Evolutionary conservation across 1,140 invertebrate species (phyloP), one percentile per base, ranked within the genome.

Genomic region (Choristoneura fumiferana): DNA sequence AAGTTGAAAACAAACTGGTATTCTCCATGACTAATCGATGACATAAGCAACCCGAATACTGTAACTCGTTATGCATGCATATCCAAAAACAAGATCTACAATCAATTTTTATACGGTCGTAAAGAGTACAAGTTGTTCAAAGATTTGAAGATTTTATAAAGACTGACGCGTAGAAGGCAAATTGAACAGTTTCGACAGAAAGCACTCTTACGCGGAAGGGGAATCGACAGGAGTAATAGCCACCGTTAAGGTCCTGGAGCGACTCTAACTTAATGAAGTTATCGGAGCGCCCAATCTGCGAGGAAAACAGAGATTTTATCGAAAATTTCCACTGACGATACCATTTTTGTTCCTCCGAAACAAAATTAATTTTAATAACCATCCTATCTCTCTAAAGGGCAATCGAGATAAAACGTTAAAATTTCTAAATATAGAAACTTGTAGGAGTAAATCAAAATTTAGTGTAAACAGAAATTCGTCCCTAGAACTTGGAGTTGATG

Each of bases 221-320:
- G 37, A 68, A 70, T 67, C 63, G 62, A 67, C 58, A 58, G 61
- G 70, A 78, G 72, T 71, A 79, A 78, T 70, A 68, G 62, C 57
- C 57, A 61, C 64, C 58, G 72, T 73, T 74, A 75, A 75, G 62
- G 65, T 63, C 62, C 60, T 49, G 12, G 40, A 22, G 59, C 67
- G 63, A 54, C 17, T 55, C 67, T 60, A 58, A 72, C 62, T 57
- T 82, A 82, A 84, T 77, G 78, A 80, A 79, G 64, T 66, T 64
- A 62, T 71, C 69, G 57, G 67, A 72, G 68, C 63, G 62, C 56
- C 60, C 69, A 70, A 71, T 74, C 65, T 62, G 43, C 59, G 58
- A 53, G 63, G 22, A 52, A 63, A 65, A 64, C 61, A 56, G 65
- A 65, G 58, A 69, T 73, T 70, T 71, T 62, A 62, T 60, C 63